These are phyloP conservation scores for Thymelicus lineola DNA, from an alignment of 2,888 invertebrate species.

Conservation along the genomic window DNA sequence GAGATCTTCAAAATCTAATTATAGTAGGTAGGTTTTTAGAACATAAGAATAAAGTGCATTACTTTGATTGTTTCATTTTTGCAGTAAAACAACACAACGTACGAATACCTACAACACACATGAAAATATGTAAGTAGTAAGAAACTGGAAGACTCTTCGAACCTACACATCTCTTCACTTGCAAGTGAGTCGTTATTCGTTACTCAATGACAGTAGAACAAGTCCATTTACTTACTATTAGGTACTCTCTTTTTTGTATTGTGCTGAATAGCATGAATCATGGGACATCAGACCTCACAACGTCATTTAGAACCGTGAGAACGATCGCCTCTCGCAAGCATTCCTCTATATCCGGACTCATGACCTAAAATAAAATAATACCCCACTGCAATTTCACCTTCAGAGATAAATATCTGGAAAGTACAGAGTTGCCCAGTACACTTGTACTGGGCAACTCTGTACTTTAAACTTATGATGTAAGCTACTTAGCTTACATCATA, in stretches of 20 bases:
- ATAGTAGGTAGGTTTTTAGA: too few species aligned
- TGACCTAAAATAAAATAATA: constrained; percentile 50
- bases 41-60: too few species aligned
- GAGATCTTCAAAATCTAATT: too few species aligned
- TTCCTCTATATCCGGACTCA: constrained; percentile 59
- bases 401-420: constrained; percentile 36
- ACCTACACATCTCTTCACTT: too few species aligned
- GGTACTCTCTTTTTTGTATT: constrained; percentile 34
- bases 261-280: constrained; percentile 47
- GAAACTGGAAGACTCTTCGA: too few species aligned
- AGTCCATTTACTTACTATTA: constrained; percentile 20
- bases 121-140: too few species aligned
- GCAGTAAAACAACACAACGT: too few species aligned
- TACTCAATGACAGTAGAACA: constrained; percentile 16
- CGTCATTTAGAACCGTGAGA: constrained; percentile 56
- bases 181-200: not conserved
- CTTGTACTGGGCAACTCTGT: too few species aligned
- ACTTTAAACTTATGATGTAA: too few species aligned
- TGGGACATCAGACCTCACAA: constrained; percentile 46
- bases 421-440: constrained; percentile 21
- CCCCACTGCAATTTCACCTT: constrained; percentile 38
- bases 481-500: constrained; percentile 5
- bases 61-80: too few species aligned
- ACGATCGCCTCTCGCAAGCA: constrained; percentile 55
- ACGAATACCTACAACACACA: too few species aligned